Evolutionary conservation across 2,113 vertebrate genomes (phyloP).

Genomic region (Anhinga rufa): DNA sequence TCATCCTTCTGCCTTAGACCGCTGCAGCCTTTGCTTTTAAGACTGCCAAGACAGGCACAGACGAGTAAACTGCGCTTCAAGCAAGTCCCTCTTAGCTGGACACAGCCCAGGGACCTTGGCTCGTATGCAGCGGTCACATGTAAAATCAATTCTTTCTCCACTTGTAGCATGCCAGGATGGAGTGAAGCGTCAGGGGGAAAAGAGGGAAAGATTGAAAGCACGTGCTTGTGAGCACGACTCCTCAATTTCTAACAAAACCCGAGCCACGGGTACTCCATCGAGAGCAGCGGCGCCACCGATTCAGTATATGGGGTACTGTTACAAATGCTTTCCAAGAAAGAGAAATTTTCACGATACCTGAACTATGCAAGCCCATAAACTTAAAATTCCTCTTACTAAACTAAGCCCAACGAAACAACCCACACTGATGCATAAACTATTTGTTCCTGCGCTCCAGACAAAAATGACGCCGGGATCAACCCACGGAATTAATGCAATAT

Average conservation of each 20-base stretch:
- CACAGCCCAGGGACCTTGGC: slow-evolving; percentile 5
- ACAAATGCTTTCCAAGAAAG: neutral
- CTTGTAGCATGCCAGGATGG: neutral
- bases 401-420: neutral
- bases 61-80: neutral
- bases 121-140: neutral
- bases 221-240: neutral
- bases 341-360: neutral
- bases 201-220: neutral
- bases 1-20: neutral
- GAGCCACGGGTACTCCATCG: neutral
- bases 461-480: neutral
- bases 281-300: neutral
- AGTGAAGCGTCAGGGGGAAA: neutral
- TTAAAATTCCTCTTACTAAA: neutral
- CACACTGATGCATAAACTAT: neutral
- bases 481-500: neutral
- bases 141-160: neutral
- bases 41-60: neutral
- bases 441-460: neutral
- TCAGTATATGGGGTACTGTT: neutral
- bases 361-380: neutral
- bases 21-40: neutral
- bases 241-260: neutral
- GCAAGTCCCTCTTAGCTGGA: neutral